These are phyloP conservation scores for Heliconius nattereri DNA, from an alignment of 1,140 invertebrate species.

Conservation along the genomic window DNA sequence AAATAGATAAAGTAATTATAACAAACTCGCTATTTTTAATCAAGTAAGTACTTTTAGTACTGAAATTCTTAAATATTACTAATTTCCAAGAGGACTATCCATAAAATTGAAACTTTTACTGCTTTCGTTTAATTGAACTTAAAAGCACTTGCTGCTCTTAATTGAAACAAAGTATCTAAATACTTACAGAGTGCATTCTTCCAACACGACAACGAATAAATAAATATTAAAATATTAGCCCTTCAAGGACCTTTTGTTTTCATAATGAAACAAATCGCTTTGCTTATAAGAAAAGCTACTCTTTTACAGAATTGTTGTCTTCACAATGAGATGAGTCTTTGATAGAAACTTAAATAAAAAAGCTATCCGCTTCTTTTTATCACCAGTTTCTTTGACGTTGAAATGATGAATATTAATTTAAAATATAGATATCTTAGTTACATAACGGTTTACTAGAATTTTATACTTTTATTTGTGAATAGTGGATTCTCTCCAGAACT, in stretches of 20 bases:
- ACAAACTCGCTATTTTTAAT: too few species aligned
- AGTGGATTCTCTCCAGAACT: too few species aligned
- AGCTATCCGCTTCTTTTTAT: conserved; percentile 15
- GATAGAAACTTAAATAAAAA: conserved; percentile 21
- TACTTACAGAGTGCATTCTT: conserved; percentile 7
- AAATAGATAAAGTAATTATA: too few species aligned
- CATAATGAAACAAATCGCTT: conserved; percentile 45
- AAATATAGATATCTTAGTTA: conserved; percentile 1
- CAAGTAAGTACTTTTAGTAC: too few species aligned
- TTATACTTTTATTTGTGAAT: not conserved
- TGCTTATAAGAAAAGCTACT: conserved; percentile 35
- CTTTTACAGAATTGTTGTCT: conserved; percentile 42
- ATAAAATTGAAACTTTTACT: not conserved
- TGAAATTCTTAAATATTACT: not conserved
- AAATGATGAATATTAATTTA: conserved; percentile 19
- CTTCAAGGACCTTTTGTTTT: conserved; percentile 37
- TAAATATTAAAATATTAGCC: conserved; percentile 16
- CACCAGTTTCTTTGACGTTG: conserved; percentile 17
- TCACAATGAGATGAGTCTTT: conserved; percentile 39
- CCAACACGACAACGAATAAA: not conserved
- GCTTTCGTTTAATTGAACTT: not conserved
- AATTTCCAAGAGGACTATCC: not conserved
- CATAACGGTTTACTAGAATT: not conserved
- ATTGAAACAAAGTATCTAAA: not conserved
- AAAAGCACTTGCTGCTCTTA: not conserved